Evolutionary conservation across 2,797 vertebrate species (phyloP), one percentile per base, ranked within the genome.

Genomic region (Geotrypetes seraphini): DNA sequence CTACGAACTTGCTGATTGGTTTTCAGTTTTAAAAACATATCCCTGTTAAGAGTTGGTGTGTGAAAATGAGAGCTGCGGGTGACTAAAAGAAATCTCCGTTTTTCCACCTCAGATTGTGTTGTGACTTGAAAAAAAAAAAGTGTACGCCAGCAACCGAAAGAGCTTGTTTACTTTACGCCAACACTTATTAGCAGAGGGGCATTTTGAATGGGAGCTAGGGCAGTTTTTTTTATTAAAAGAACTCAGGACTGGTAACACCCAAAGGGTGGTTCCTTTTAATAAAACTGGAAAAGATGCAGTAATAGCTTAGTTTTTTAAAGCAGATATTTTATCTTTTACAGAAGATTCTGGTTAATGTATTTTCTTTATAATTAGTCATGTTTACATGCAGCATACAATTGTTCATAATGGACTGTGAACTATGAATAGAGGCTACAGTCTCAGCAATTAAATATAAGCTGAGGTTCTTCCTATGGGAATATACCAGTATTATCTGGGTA

Each of bases 351-450:
- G 78, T 77, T 76, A 36, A 47, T 56, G 75, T 80, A 81, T 79
- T 83, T 83, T 84, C 76, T 78, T 76, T 78, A 67, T 58, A 75
- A 68, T 66, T 81, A 83, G 78, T 78, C 77, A 78, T 81, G 81
- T 85, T 84, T 82, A 83, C 79, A 84, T 84, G 79, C 72, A 78
- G 72, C 72, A 79, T 71, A 47, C 75, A 65, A 59, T 67, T 81
- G 81, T 83, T 84, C 75, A 72, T 75, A 84, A 77, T 73, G 79
- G 79, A 82, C 78, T 83, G 66, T 75, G 70, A 75, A 66, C 66
- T 74, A 76, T 75, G 70, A 39, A 66, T 80, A 73, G 71, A 69
- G 66, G 70, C 65, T 62, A 51, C 55, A 50, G 63, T 71, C 68
- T 67, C 48, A 9, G 56, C 55, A 76, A 69, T 3, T n/a, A 40